Base-by-base conservation (phyloP, 2,888 invertebrate species). In the Pristionchus exspectatus region DNA sequence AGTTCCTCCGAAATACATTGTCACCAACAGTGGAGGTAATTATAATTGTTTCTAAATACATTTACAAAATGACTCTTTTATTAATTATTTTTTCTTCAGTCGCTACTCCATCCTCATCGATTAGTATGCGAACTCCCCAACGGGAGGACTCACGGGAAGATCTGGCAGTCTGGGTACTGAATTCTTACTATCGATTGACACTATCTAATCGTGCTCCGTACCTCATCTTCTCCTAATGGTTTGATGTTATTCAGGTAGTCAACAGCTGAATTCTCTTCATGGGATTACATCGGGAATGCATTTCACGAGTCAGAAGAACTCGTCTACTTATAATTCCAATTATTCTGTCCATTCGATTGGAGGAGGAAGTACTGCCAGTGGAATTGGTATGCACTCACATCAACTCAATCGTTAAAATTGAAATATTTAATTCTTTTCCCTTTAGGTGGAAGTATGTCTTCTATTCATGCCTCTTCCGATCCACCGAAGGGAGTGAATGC, bases 351-450 rank as follows among this genome's bases (percentile, higher is more conserved):
- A 56, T 14, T 85, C 85, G n/a, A 85, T 30, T 21, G 27, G 85
- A 30, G 85, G 85, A 85, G 85, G 85, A 59, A 59, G 50, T 54
- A 81, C 50, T 30, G 38, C 59, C 56, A 59, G 56, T 56, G 56
- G 59, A 63, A 85, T 59, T 24, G 87, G 87, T 63, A 44, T 9
- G 85, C 12, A 63, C 14, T 30, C 18, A 54, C 33, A 2, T 24
- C 54, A 16, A 16, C n/a, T 27, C 69, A 69, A 69, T 69, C 24
- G 18, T n/a, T n/a, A n/a, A n/a, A n/a, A n/a, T n/a, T n/a, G n/a
- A n/a, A n/a, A n/a, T n/a, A 69, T 12, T 69, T 3, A 24, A 21
- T n/a, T 69, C 16, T 2, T 7, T 21, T 33, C 16, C 33, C 3
- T 77, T 77, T 44, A 77, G 44, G 33, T 44, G 74, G 38, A 21